These are phyloP conservation scores for Iselma pallidipennis DNA, from an alignment of 2,888 invertebrate genomes.

Conservation along the genomic window DNA sequence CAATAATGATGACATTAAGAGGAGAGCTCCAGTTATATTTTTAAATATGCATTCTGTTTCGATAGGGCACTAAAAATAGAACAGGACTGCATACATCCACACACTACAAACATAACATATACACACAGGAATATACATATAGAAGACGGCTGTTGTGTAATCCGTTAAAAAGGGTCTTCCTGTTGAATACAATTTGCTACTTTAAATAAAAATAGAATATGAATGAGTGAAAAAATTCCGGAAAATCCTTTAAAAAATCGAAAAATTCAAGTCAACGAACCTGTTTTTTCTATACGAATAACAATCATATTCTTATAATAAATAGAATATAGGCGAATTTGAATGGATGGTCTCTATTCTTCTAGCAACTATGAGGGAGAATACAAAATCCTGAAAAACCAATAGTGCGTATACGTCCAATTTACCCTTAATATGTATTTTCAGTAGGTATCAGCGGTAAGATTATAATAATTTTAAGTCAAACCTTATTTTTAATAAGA, in stretches of 20 bases:
- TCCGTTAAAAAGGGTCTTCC: not conserved
- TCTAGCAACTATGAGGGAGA: no score
- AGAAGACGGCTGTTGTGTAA: not conserved
- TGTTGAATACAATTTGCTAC: not conserved
- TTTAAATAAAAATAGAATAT: not conserved
- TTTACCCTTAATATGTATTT: no score
- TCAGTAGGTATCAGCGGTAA: no score
- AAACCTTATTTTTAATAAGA: no score
- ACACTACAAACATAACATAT: no score
- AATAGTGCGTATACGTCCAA: no score
- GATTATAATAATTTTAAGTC: no score
- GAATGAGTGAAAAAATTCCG: not conserved
- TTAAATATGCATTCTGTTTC: slow-evolving; percentile 24
- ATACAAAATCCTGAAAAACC: no score
- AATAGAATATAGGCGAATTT: no score
- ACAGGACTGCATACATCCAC: not conserved
- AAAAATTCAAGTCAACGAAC: not conserved
- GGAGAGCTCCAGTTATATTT: slow-evolving; percentile 15
- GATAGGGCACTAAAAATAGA: not conserved
- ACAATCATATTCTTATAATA: not conserved
- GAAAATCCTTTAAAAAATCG: not conserved
- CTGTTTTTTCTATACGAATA: not conserved
- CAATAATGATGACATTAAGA: slow-evolving; percentile 16
- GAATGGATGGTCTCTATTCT: no score
- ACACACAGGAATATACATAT: no score